phyloP scores from a whole-genome alignment of 2,888 invertebrate genomes.

The Siphlonurus alternatus region DNA sequence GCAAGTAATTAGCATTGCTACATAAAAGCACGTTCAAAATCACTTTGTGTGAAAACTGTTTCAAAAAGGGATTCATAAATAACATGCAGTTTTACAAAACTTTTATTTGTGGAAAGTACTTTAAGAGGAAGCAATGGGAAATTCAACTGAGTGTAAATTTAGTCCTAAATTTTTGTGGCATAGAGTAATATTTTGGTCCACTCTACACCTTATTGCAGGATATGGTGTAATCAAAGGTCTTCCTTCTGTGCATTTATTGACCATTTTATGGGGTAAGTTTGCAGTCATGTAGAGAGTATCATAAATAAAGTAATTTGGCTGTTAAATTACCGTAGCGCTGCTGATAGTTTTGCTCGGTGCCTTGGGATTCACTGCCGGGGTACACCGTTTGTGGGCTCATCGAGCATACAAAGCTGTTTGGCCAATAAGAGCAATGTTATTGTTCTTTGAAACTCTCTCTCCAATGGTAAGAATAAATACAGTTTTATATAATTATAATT shows the following conservation, averaged over 20 bases:
- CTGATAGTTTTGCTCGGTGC: not conserved
- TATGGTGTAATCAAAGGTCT: not conserved
- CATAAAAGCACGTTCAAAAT: too few species aligned
- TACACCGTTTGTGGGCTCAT: constrained; percentile 11
- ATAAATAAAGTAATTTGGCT: not conserved
- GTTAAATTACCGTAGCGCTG: not conserved
- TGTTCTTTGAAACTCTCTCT: constrained; percentile 10
- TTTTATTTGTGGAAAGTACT: too few species aligned
- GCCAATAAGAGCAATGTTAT: constrained; percentile 9
- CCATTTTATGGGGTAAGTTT: not conserved
- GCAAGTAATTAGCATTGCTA: too few species aligned
- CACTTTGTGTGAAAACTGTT: too few species aligned
- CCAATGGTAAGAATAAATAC: constrained; percentile 8
- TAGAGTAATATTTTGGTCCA: not conserved
- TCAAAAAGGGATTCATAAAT: too few species aligned
- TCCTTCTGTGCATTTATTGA: not conserved
- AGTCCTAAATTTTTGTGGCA: too few species aligned
- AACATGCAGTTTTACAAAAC: too few species aligned
- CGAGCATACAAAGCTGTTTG: constrained; percentile 10
- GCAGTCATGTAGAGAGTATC: too few species aligned
- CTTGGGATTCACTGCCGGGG: constrained; percentile 9
- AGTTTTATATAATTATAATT: too few species aligned
- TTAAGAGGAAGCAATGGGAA: too few species aligned
- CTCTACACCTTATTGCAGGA: not conserved
- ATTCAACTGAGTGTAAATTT: too few species aligned